phyloP scores from a whole-genome alignment of 2,113 vertebrate genomes.

The Rana temporaria region DNA sequence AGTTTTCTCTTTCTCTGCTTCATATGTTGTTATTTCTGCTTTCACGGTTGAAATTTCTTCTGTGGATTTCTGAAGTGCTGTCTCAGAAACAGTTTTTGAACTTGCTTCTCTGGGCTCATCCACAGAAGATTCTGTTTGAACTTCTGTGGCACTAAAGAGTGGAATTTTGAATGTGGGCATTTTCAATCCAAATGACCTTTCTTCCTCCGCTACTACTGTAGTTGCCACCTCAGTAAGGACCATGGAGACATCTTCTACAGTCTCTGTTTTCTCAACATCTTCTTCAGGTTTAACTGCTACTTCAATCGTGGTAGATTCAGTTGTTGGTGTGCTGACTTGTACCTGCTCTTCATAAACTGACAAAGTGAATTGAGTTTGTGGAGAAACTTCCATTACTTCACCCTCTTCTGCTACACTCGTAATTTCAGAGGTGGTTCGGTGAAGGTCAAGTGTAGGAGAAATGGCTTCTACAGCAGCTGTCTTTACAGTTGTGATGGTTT shows the following conservation, averaged over 20 bases:
- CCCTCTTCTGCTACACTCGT: not conserved
- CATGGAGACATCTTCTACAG: not conserved
- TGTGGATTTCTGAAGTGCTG: too few relatives aligned
- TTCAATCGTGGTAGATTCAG: not conserved
- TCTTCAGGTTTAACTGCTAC: not conserved
- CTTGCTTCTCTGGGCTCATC: not conserved
- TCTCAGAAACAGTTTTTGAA: not conserved
- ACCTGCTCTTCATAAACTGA: not conserved
- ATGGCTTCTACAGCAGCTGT: not conserved
- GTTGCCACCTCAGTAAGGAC: not conserved
- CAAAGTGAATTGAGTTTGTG: not conserved
- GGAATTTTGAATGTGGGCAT: constrained; percentile 20
- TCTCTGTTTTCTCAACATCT: not conserved
- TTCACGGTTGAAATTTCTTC: too few relatives aligned
- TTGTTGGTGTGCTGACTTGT: not conserved
- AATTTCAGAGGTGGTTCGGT: not conserved
- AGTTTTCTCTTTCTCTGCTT: too few relatives aligned
- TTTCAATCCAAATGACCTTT: not conserved
- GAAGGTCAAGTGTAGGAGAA: not conserved
- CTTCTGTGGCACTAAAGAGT: not conserved
- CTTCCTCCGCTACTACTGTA: not conserved
- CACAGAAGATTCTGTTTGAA: not conserved
- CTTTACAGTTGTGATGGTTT: not conserved
- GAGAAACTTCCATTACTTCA: not conserved
- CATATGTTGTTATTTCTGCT: too few relatives aligned